These are phyloP conservation scores for Rutilus rutilus DNA, from an alignment of 2,113 vertebrate genomes.

Conservation along the genomic window DNA sequence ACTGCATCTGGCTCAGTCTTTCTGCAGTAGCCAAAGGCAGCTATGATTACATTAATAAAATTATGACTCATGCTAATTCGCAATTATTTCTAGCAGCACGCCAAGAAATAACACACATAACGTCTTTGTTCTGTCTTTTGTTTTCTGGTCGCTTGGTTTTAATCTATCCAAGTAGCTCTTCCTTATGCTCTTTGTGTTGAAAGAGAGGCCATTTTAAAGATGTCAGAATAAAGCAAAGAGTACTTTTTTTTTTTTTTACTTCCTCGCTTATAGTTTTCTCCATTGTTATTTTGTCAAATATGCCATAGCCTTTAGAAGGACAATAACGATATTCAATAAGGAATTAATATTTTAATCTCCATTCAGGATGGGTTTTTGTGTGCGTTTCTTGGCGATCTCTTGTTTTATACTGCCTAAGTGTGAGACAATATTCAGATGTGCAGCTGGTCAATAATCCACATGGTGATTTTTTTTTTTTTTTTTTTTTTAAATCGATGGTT, in stretches of 20 bases:
- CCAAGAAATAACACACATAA: neutral
- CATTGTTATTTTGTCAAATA: constrained; percentile 34
- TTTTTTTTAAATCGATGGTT: neutral
- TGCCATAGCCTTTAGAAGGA: neutral
- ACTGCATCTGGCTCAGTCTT: constrained; percentile 43
- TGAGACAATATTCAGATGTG: neutral
- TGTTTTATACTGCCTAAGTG: neutral
- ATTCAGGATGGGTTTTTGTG: neutral
- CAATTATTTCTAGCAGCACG: neutral
- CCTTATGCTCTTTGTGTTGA: neutral
- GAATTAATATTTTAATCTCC: neutral
- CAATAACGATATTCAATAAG: neutral
- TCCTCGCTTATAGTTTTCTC: constrained; percentile 45
- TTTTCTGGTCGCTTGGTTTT: neutral
- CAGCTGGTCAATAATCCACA: constrained; percentile 52
- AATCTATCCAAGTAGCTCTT: neutral
- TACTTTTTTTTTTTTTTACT: constrained; percentile 49
- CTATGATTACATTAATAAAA: constrained; percentile 19
- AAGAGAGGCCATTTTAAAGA: constrained; percentile 7
- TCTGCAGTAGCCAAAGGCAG: constrained; percentile 26
- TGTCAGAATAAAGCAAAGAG: neutral
- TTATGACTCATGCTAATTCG: neutral
- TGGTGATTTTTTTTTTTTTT: neutral
- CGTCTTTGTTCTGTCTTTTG: constrained; percentile 6
- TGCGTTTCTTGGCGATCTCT: neutral